A percentile compares a stretch with the other conserved stretches of the same genome.
Conservation (phyloP, 2,113 vertebrate genomes). For the Pleuronectes platessa region DNA sequence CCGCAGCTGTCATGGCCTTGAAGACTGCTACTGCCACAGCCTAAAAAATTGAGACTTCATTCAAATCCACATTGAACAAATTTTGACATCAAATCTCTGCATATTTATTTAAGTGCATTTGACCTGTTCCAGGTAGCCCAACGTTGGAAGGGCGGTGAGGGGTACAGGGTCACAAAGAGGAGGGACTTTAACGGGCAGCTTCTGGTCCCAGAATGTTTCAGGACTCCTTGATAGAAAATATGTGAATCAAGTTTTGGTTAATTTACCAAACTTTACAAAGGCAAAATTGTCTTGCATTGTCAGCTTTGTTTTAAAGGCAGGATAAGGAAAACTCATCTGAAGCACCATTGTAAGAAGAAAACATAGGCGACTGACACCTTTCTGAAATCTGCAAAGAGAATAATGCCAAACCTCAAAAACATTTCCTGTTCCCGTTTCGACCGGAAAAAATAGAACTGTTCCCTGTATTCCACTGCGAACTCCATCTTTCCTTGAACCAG, state of each 20-base stretch:
- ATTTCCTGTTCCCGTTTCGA: slow-evolving; percentile 87
- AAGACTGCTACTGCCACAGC: slow-evolving; percentile 88
- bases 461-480: slow-evolving; percentile 87
- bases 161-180: slow-evolving; percentile 86
- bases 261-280: not conserved
- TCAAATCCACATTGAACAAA: not conserved
- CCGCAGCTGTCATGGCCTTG: slow-evolving; percentile 92
- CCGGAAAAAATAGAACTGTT: slow-evolving; percentile 88
- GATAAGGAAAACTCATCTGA: no score
- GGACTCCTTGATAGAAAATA: slow-evolving; percentile 82
- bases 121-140: slow-evolving; percentile 96
- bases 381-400: not conserved
- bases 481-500: slow-evolving; percentile 87
- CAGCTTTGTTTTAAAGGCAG: no score
- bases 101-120: not conserved
- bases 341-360: no score
- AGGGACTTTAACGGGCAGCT: slow-evolving; percentile 90
- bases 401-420: slow-evolving; percentile 87
- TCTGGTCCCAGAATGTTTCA: slow-evolving; percentile 88
- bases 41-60: slow-evolving; percentile 69
- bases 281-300: no score
- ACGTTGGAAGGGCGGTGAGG: slow-evolving; percentile 89
- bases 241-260: not conserved
- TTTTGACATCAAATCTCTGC: not conserved
- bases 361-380: not conserved